Evolutionary conservation across 2,888 invertebrate genomes (phyloP), one percentile per base, ranked within the genome.

Genomic region (Augiades crinisus): DNA sequence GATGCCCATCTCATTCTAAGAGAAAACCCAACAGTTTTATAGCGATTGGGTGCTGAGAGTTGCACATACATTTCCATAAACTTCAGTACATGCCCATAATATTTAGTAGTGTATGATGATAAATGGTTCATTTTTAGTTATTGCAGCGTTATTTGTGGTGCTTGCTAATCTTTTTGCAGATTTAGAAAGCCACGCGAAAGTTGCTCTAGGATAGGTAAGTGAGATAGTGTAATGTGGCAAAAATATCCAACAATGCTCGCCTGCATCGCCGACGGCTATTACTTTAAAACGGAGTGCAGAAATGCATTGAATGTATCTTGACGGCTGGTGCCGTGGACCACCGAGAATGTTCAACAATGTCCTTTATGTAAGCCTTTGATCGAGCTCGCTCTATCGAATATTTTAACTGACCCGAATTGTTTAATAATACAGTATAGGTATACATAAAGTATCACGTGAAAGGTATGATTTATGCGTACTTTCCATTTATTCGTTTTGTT

Each of bases 121-220:
- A 44, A 51, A 45, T 31, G 10, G 21, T 21, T n/a, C 31, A 51
- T 51, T 51, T 51, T 51, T 51, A 37, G 36, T 50, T 50, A 44
- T 14, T 27, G 21, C 14, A 37, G 43, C 41, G 19, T 31, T 51
- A 51, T 51, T 51, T 51, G 51, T 31, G 44, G 37, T n/a, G 44
- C 37, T 45, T 30, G 43, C 44, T 51, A 80, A 82, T 83, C 78
- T 77, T 77, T 72, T 64, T 61, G 64, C 56, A 72, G 68, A 79
- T 81, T 81, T 82, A 82, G 84, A 83, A 82, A 82, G 81, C 71
- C 62, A 64, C 65, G 72, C 68, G 80, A 81, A 81, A 81, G 81
- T 71, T 66, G 74, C 62, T 68, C 55, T 59, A 62, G 72, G 70
- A 72, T 51, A 75, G 75, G 64, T 63, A 62, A 64, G 54, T 67